Evolutionary conservation across 1,140 invertebrate species (phyloP), one percentile per base, ranked within the genome.

Genomic region (Stegodyphus dumicola): DNA sequence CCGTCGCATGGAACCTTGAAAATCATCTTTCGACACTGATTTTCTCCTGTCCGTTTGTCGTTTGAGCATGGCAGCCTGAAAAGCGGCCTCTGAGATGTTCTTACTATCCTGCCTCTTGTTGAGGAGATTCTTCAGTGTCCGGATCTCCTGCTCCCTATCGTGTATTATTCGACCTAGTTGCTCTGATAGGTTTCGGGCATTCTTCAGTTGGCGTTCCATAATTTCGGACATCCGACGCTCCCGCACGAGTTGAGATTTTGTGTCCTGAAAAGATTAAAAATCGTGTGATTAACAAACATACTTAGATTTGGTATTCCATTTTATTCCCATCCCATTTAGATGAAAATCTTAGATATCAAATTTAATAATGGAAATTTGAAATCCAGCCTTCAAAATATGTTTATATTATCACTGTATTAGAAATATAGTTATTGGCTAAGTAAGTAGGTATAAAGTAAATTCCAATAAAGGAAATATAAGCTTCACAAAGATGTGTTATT

Each of bases 181-280:
- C 18, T 84, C 81, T 1, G 81, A 84, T 3, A 84, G 51, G 53
- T 77, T 85, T 5, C 81, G 51, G 15, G 81, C 81, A 18, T 85
- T 85, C 51, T 85, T 85, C 6, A 85, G 52, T 52, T 85, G 73
- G 0, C 73, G 51, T 56, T 85, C 73, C 73, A 85, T 69, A 6
- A 85, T 85, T 18, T 85, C 81, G 7, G 81, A 85, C 81, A 85
- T 85, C 7, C 81, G 81, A 13, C 81, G 33, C 52, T 85, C 81
- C 13, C 81, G 71, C 6, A 85, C 81, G 7, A 85, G 60, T n/a
- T 85, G 81, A 15, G 73, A 77, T 60, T 85, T 85, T 13, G 81
- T 85, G 73, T 85, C 81, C 81, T 77, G 74, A 60, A 33, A 33
- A 33, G 33, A 33, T 33, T 33, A 33, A 33, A 33, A 33, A 33